Evolutionary conservation across 2,113 vertebrate genomes (phyloP), one percentile per base, ranked within the genome.

Genomic region (Epinephelus moara): DNA sequence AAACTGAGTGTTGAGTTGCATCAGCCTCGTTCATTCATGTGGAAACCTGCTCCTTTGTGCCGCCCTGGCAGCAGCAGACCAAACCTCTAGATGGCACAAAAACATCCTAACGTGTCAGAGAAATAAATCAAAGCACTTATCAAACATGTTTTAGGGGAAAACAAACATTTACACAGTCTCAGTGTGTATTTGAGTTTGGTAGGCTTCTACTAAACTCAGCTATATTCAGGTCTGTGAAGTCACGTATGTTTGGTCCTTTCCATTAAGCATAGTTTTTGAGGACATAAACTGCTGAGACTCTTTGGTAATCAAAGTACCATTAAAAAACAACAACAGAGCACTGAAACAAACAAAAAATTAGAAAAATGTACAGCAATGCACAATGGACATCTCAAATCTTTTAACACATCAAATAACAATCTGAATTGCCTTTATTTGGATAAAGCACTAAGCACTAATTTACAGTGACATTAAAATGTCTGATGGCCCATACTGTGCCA

Each of bases 1-100:
- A 88, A 92, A 82, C 67, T 10, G 15, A 3, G 40, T 2, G 79
- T 15, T 45, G 85, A 87, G 88, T 96, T 96, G 94, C 95, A 88
- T 96, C 95, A 96, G 92, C 95, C 91, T 91, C 82, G 23, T 70
- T 81, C 67, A 82, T 90, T 85, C 83, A 77, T 17, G 80, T 79
- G 79, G 67, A 84, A 87, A 74, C 55, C 47, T 47, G 64, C 27
- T 73, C 19, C 33, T 74, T 82, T 80, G 75, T 78, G 52, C 7
- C 15, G 50, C 70, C 8, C 14, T 30, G 45, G 42, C 72, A 57
- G 70, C 14, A 27, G 18, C 56, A 50, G 18, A 49, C 1, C 0
- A n/a, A 30, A 13, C 91, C 88, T 37, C 62, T 83, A 91, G 89
- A 59, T 64, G 90, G 88, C 91, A 82, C 63, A 19, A 74, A 69